phyloP scores from a whole-genome alignment of 2,797 vertebrate species.

The Odontamblyopus rebecca region DNA sequence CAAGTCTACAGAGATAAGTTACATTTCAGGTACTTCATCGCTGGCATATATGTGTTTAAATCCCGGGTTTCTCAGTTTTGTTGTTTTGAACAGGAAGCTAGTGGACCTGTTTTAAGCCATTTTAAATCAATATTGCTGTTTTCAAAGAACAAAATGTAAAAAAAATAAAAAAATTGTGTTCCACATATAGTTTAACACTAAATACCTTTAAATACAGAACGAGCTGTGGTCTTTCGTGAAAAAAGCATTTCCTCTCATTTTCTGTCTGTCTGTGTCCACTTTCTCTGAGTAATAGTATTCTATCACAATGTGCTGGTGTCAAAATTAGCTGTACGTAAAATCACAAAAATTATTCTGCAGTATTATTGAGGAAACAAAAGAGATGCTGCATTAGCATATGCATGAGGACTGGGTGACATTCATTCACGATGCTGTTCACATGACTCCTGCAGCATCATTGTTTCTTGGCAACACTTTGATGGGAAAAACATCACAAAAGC shows the following conservation, averaged over 20 bases:
- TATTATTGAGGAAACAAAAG: constrained; percentile 17
- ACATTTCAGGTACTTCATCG: background rate
- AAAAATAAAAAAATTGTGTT: background rate
- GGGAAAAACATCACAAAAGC: constrained; percentile 12
- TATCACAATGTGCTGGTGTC: background rate
- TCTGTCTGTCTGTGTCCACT: background rate
- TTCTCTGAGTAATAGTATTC: constrained; percentile 9
- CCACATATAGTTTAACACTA: too few species aligned
- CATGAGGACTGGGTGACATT: constrained; percentile 10
- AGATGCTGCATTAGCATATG: constrained; percentile 11
- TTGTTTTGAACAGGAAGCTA: too few species aligned
- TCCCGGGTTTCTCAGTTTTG: too few species aligned
- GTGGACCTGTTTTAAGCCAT: too few species aligned
- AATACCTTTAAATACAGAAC: background rate
- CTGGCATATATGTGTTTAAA: background rate
- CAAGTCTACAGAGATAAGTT: background rate
- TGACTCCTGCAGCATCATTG: constrained; percentile 13
- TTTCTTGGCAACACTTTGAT: constrained; percentile 20
- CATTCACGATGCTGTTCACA: constrained; percentile 9
- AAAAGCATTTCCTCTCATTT: background rate
- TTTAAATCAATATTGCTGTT: too few species aligned
- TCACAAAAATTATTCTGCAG: constrained; percentile 4
- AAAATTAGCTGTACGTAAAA: constrained; percentile 3
- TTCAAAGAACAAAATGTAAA: background rate
- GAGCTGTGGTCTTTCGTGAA: background rate